Conservation (phyloP, 2,113 vertebrate species). For the Phyllostomus hastatus region DNA sequence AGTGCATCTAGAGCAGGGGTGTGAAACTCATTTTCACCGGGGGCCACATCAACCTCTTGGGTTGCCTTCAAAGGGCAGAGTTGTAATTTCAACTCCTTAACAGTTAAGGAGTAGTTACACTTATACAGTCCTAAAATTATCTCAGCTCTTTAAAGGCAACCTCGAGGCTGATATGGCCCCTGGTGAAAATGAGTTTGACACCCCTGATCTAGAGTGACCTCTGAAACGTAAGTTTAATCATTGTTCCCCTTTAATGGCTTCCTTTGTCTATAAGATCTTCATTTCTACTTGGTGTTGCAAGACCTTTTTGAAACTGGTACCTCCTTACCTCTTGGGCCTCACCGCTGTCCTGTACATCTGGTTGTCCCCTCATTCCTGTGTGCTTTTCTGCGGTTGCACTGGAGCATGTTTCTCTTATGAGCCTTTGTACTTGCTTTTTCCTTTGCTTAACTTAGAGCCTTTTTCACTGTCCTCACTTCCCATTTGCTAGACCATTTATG, state of each 20-base stretch:
- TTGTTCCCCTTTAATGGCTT: not conserved
- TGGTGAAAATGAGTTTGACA: no score
- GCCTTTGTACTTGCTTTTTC: not conserved
- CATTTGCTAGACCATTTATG: not conserved
- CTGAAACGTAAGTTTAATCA: not conserved
- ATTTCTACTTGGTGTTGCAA: not conserved
- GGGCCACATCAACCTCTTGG: no score
- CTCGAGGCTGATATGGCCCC: no score
- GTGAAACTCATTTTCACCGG: no score
- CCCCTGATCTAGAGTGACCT: not conserved
- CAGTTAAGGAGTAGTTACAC: no score
- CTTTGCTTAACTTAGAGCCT: not conserved
- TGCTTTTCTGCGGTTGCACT: not conserved
- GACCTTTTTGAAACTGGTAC: not conserved
- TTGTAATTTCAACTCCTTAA: no score
- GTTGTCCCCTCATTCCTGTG: not conserved
- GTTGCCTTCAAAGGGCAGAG: no score
- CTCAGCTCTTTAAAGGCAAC: no score
- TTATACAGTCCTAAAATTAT: no score
- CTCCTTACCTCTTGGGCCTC: not conserved
- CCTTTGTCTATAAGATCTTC: not conserved
- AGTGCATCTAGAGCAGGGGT: not conserved
- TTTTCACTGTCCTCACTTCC: not conserved
- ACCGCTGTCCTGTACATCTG: rapidly evolving
- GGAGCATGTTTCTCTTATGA: not conserved